A percentile compares a stretch with the other conserved stretches of the same genome.
These are phyloP conservation scores for Camponotus vicinus DNA, from an alignment of 1,140 invertebrate genomes.

Conservation along the genomic window DNA sequence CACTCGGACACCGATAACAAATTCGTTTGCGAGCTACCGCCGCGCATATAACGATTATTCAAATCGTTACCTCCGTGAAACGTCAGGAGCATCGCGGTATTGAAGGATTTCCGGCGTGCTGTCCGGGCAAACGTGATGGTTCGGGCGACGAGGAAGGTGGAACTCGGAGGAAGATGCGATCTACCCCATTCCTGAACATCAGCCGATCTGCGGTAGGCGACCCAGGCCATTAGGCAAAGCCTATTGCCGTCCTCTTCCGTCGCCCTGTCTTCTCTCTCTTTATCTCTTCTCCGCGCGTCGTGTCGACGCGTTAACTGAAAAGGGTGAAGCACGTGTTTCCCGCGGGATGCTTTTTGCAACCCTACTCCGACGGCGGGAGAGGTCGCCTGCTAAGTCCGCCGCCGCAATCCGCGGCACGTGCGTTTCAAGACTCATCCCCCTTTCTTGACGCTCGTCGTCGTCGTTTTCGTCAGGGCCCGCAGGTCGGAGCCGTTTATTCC, in stretches of 20 bases:
- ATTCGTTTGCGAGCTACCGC: constrained; percentile 80
- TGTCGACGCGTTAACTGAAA: constrained; percentile 69
- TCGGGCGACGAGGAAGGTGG: neutral
- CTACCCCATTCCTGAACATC: constrained; percentile 41
- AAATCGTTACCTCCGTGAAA: constrained; percentile 79
- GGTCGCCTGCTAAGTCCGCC: constrained; percentile 68
- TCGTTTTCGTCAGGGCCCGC: neutral
- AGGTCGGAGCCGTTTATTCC: neutral
- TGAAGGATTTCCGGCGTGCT: constrained; percentile 35
- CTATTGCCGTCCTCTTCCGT: constrained; percentile 43
- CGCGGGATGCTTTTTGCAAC: constrained; percentile 61
- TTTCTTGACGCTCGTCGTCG: neutral
- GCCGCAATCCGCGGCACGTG: constrained; percentile 71
- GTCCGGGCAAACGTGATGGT: constrained; percentile 12
- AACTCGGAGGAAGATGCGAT: constrained; percentile 5
- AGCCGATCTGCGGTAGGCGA: constrained; percentile 71
- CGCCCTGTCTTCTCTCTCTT: neutral
- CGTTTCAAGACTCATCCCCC: constrained; percentile 59
- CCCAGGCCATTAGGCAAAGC: constrained; percentile 75
- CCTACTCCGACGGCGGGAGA: constrained; percentile 1
- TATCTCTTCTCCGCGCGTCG: neutral
- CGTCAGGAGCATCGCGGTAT: constrained; percentile 67
- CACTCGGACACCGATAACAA: constrained; percentile 41
- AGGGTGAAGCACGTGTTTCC: constrained; percentile 67
- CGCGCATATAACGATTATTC: constrained; percentile 86